Evolutionary conservation across 92 coral and sea anemone genomes (phyloP).

Genomic region (Isaurus tuberculatus): DNA sequence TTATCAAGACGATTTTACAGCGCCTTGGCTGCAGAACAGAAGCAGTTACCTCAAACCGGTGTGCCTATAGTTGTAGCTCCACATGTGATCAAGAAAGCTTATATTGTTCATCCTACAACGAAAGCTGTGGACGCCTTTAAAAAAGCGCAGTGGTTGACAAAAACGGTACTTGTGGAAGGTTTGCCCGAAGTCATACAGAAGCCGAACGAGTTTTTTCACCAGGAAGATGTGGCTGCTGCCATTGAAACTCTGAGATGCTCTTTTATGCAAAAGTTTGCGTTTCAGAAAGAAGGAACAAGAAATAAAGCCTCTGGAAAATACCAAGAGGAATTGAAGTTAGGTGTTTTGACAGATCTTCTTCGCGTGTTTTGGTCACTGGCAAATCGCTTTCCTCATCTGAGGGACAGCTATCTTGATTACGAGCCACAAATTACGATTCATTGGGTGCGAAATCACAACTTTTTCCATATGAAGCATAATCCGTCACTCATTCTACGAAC

Average conservation of each 20-base stretch:
- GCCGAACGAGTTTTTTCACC: slow-evolving; percentile 40
- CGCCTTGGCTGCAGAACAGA: slow-evolving; percentile 19
- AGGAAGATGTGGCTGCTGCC: slow-evolving; percentile 46
- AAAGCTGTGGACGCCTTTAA: slow-evolving; percentile 71
- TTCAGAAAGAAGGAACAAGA: slow-evolving; percentile 74
- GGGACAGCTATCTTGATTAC: slow-evolving; percentile 78
- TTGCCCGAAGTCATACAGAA: slow-evolving; percentile 63
- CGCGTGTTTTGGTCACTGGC: slow-evolving; percentile 76
- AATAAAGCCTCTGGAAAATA: slow-evolving; percentile 69
- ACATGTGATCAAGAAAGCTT: slow-evolving; percentile 90
- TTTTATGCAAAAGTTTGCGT: slow-evolving; percentile 74
- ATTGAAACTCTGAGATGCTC: slow-evolving; percentile 66
- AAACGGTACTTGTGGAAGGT: slow-evolving; percentile 73
- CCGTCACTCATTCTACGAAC: slow-evolving; percentile 81
- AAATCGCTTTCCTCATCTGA: slow-evolving; percentile 60
- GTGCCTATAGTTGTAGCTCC: slow-evolving; percentile 89
- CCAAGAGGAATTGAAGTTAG: slow-evolving; percentile 73
- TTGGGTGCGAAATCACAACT: slow-evolving; percentile 90
- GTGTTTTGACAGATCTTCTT: slow-evolving; percentile 80
- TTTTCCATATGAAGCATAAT: slow-evolving; percentile 77
- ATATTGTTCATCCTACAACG: slow-evolving; percentile 88
- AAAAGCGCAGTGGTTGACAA: slow-evolving; percentile 94
- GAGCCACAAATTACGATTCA: slow-evolving; percentile 89
- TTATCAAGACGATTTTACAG: slow-evolving; percentile 15
- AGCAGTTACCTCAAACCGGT: slow-evolving; percentile 80